Percentiles rank a stretch among this genome's conserved stretches.
phyloP scores from a whole-genome alignment of 1,140 invertebrate genomes.

The Pseudoatta argentina region DNA sequence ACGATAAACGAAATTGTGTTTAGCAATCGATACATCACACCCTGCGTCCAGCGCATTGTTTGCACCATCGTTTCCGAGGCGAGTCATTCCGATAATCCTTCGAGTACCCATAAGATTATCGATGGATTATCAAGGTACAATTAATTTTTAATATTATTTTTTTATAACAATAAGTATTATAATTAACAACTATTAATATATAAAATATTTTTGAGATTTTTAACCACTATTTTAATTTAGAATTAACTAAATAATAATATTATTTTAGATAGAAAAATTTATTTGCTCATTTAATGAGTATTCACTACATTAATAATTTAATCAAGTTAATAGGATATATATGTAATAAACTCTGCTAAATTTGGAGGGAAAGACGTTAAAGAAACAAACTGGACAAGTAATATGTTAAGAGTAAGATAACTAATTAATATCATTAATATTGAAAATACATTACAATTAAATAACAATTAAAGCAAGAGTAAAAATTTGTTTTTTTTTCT shows the following conservation, averaged over 20 bases:
- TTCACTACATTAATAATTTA: background rate
- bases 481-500: background rate
- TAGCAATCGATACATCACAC: slow-evolving; percentile 77
- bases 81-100: slow-evolving; percentile 71
- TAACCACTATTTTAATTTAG: background rate
- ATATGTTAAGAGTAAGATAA: background rate
- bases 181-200: background rate
- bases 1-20: slow-evolving; percentile 78
- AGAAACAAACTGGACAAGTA: background rate
- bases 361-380: background rate
- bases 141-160: background rate
- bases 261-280: background rate
- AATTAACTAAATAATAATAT: slow-evolving; percentile 3
- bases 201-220: background rate
- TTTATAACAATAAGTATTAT: background rate
- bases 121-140: slow-evolving; percentile 83
- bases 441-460: background rate
- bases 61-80: slow-evolving; percentile 79
- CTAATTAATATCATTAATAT: background rate
- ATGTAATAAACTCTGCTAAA: background rate
- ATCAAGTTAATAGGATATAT: background rate
- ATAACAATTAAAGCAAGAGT: background rate
- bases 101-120: slow-evolving; percentile 82
- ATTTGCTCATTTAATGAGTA: background rate
- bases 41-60: slow-evolving; percentile 81